Evolutionary conservation across 2,113 vertebrate species (phyloP), one percentile per base, ranked within the genome.

Genomic region (Pluvianellus socialis): DNA sequence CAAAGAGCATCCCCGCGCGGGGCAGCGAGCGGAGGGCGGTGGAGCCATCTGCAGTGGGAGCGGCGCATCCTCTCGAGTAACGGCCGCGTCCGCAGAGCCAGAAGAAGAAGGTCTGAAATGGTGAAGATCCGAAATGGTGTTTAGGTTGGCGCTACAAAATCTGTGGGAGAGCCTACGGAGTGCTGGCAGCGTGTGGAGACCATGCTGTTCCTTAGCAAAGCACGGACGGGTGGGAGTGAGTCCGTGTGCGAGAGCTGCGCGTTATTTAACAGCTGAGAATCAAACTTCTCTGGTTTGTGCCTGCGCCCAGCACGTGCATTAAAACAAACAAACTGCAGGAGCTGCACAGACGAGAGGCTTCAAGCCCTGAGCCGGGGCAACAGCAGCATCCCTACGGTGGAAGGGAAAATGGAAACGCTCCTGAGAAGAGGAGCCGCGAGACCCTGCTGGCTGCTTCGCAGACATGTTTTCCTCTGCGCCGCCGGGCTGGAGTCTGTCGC

Each of bases 41-140:
- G 9, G 67, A 42, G 66, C 55, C 11, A 3, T 21, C 44, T 26
- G 53, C 44, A 9, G 27, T 7, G 40, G 56, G 26, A 63, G 63
- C 35, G 4, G 49, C 2, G 18, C 44, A 30, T 42, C 40, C 28
- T 49, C 50, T 42, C 33, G 13, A 6, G 86, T 21, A 28, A 4
- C 18, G 33, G 70, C 65, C 27, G 4, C 5, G 47, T 7, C 62
- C 17, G n/a, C 59, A n/a, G 70, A 38, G 44, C 63, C 19, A 3
- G 58, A 38, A 38, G 38, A 38, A 38, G 38, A 38, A 38, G 38
- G 38, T 38, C 38, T 38, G 38, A 38, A 38, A 38, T 38, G 22
- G 2, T n/a, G 4, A 1, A 6, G 65, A 10, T 6, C 49, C 27
- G 24, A 12, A 14, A 2, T 2, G 22, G 42, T 3, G 26, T 32